phyloP scores from a whole-genome alignment of 2,888 invertebrate species.

The Nemapogon koenigi region DNA sequence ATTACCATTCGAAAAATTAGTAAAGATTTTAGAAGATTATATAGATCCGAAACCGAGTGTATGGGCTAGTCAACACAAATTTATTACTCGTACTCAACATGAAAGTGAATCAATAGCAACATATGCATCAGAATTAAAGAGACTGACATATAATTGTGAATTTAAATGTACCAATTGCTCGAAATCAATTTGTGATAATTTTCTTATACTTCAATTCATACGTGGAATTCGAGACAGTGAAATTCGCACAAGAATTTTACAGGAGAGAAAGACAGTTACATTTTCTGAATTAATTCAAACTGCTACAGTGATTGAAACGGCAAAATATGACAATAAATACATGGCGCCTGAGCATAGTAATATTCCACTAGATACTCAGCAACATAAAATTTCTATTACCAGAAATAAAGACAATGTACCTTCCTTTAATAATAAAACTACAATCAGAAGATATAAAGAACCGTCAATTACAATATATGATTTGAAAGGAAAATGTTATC shows the following conservation, averaged over 20 bases:
- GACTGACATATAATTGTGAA: neutral
- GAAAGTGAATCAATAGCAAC: neutral
- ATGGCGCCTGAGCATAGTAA: no score
- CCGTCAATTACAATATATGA: no score
- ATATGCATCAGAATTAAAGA: conserved; percentile 1
- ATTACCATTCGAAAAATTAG: no score
- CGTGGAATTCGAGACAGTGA: neutral
- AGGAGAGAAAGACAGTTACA: neutral
- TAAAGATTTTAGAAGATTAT: no score
- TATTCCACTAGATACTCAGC: no score
- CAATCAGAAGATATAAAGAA: no score
- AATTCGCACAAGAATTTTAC: neutral
- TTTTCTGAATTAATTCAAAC: neutral
- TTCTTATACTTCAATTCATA: conserved; percentile 1
- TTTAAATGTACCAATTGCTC: neutral
- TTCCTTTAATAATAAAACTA: no score
- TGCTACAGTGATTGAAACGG: neutral
- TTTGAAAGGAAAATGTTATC: no score
- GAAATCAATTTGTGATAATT: conserved; percentile 3
- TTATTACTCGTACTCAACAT: conserved; percentile 1
- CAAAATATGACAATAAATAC: neutral
- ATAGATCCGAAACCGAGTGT: neutral
- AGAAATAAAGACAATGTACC: no score
- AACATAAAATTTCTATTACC: no score
- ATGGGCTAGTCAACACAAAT: neutral